Evolutionary conservation across 2,113 vertebrate species (phyloP).

Genomic region (Agelaius tricolor): DNA sequence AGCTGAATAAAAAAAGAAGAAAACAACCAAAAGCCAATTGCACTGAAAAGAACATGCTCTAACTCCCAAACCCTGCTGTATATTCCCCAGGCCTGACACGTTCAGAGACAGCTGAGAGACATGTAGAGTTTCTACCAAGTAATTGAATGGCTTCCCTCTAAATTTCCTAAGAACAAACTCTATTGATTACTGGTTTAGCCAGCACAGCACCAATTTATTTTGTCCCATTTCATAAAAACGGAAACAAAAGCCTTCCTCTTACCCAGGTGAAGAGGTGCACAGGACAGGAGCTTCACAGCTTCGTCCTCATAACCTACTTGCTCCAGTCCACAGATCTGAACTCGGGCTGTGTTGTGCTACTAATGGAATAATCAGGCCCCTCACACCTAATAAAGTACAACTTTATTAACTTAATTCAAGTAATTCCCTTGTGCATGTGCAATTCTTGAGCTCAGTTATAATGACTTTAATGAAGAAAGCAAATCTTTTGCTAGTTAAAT

Average conservation of each 20-base stretch:
- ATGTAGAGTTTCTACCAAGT: not conserved
- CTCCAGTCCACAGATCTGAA: not conserved
- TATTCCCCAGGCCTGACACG: not conserved
- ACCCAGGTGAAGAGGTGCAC: not conserved
- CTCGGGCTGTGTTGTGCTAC: rapidly evolving
- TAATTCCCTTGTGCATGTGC: slow-evolving; percentile 5
- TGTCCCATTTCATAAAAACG: not conserved
- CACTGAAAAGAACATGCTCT: not conserved
- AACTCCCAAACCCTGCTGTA: not conserved
- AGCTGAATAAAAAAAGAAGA: not conserved
- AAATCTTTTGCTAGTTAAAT: slow-evolving; percentile 55
- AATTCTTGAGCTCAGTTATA: slow-evolving; percentile 32
- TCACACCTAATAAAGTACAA: slow-evolving; percentile 23
- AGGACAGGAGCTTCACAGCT: not conserved
- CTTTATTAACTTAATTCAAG: slow-evolving; percentile 45
- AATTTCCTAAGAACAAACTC: slow-evolving; percentile 27
- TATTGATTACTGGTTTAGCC: slow-evolving; percentile 40
- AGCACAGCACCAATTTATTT: slow-evolving; percentile 21
- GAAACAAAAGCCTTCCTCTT: not conserved
- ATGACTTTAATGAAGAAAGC: slow-evolving; percentile 44
- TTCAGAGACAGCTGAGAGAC: not conserved
- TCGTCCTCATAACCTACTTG: not conserved
- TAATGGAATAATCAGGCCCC: slow-evolving; percentile 6
- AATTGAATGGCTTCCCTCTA: slow-evolving; percentile 45
- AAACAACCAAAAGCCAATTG: not conserved